A percentile compares a stretch with the other conserved stretches of the same genome.
These are phyloP conservation scores for Dicrurus megarhynchus DNA, from an alignment of 2,113 vertebrate genomes.

Conservation along the genomic window DNA sequence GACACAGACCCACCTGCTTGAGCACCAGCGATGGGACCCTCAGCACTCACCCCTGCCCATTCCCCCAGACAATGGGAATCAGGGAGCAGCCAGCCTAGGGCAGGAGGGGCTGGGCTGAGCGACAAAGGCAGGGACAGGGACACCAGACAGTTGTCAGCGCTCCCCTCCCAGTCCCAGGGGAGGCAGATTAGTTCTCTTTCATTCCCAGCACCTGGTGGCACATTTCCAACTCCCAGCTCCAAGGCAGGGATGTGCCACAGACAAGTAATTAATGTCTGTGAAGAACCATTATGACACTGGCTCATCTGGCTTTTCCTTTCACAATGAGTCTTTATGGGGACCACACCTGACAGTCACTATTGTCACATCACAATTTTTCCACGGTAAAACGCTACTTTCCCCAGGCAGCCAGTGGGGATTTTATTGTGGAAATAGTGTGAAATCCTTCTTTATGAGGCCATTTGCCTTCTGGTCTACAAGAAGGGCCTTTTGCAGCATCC, in stretches of 20 bases:
- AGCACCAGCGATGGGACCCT: background rate
- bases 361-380: background rate
- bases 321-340: background rate
- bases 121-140: background rate
- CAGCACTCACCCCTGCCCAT: background rate
- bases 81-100: background rate
- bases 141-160: accelerated
- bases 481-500: background rate
- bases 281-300: accelerated
- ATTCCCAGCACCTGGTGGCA: background rate
- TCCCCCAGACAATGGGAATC: accelerated
- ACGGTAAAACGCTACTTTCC: background rate
- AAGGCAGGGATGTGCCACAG: background rate
- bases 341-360: accelerated
- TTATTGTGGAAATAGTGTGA: conserved; percentile 50
- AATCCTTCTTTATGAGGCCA: conserved; percentile 43
- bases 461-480: background rate
- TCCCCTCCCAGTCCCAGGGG: background rate
- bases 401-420: background rate
- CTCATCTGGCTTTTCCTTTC: background rate
- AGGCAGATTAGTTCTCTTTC: background rate
- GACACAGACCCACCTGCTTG: accelerated
- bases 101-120: background rate
- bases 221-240: background rate
- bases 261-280: background rate